These are phyloP conservation scores for Nasua narica DNA, from an alignment of 2,797 vertebrate species.

Conservation along the genomic window DNA sequence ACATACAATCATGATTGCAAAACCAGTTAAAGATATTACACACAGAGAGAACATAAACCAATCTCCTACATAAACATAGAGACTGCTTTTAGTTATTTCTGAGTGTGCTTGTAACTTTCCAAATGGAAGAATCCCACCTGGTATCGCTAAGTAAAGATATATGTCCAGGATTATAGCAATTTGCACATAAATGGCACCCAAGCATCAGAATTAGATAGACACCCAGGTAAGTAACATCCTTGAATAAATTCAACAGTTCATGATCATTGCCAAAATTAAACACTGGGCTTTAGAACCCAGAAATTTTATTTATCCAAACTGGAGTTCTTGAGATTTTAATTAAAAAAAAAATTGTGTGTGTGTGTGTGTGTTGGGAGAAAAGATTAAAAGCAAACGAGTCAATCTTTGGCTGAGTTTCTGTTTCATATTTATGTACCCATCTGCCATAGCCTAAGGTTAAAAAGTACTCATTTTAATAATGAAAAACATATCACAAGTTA, in stretches of 20 bases:
- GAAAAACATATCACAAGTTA: background rate
- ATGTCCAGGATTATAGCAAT: background rate
- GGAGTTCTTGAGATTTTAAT: background rate
- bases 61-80: background rate
- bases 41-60: background rate
- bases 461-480: conserved; percentile 32
- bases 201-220: background rate
- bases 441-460: conserved; percentile 36
- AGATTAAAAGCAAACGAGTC: conserved; percentile 6
- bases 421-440: conserved; percentile 24
- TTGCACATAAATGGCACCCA: rapidly evolving
- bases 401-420: conserved; percentile 6
- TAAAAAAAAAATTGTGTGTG: background rate
- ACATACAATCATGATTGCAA: background rate
- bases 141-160: background rate
- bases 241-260: background rate
- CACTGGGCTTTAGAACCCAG: background rate
- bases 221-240: too few species aligned
- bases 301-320: background rate
- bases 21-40: background rate
- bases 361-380: background rate
- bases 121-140: background rate
- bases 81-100: background rate
- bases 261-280: background rate
- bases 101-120: background rate